Conservation (phyloP, 1,140 invertebrate genomes). For the Rhyacophila brunnea region DNA sequence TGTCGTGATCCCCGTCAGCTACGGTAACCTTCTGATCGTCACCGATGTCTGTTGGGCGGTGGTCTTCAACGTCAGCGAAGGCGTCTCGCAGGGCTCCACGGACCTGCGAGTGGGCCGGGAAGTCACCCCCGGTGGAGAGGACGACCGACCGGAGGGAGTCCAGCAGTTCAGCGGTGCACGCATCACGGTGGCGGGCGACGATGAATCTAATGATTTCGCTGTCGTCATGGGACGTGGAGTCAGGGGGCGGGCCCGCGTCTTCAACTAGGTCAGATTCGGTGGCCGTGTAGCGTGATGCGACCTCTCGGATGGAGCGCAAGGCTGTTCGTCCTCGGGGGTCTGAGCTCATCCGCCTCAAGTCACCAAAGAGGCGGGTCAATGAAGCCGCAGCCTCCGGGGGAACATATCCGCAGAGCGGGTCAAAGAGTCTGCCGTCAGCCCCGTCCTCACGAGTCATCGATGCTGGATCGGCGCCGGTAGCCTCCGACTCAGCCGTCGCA, state of each 20-base stretch:
- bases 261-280: constrained; percentile 39
- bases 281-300: constrained; percentile 46
- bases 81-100: constrained; percentile 43
- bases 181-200: constrained; percentile 43
- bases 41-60: constrained; percentile 46
- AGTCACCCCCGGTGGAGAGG: constrained; percentile 36
- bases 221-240: constrained; percentile 38
- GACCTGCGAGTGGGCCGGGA: constrained; percentile 37
- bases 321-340: constrained; percentile 63
- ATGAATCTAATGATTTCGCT: constrained; percentile 51
- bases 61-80: constrained; percentile 47
- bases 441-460: constrained; percentile 47
- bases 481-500: constrained; percentile 42
- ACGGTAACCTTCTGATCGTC: constrained; percentile 48
- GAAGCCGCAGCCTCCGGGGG: constrained; percentile 70
- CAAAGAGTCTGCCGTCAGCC: constrained; percentile 62
- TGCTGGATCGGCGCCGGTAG: constrained; percentile 46
- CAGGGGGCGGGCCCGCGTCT: neutral
- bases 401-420: constrained; percentile 64
- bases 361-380: constrained; percentile 64
- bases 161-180: constrained; percentile 45
- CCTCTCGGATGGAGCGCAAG: constrained; percentile 59
- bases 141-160: constrained; percentile 43
- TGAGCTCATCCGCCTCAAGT: constrained; percentile 64
- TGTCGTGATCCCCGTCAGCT: neutral